Evolutionary conservation across 2,888 invertebrate genomes (phyloP), one percentile per base, ranked within the genome.

Genomic region (Nymphalis urticae): DNA sequence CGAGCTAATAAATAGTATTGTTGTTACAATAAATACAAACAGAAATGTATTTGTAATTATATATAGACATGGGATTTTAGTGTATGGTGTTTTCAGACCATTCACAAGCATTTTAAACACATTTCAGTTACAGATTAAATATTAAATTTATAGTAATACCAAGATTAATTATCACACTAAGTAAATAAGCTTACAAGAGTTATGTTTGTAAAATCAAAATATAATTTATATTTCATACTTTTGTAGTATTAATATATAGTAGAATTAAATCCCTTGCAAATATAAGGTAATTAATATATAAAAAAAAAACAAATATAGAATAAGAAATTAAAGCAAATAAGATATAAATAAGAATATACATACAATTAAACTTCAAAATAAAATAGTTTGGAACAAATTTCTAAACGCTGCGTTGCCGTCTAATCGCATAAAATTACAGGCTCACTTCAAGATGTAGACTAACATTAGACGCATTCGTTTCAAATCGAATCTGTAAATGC

Each of bases 391-490:
- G 42, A 58, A 58, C 65, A n/a, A 70, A 64, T 63, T 60, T 71
- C 59, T 60, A 68, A 71, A 64, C 54, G 59, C 61, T 61, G 27
- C 54, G 51, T 65, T 66, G 65, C 60, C 53, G 65, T 48, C 60
- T 54, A 62, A 68, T 63, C 59, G 48, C 54, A 69, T 59, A 62
- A 69, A 69, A 72, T 71, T 65, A 64, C 64, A 58, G 56, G 53
- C 61, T 58, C 53, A 69, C 65, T 64, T 68, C 54, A 56, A 65
- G 24, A 68, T 62, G 68, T 53, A 70, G 68, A 66, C 69, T 58
- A 62, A 50, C 62, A 72, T 72, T 69, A 67, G 56, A 61, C 47
- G 60, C 48, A 68, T 68, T 71, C 62, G 62, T 42, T 66, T 60
- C 65, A 53, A 68, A 36, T 65, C 62, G 64, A 19, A 62, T 62